Evolutionary conservation across 2,797 vertebrate genomes (phyloP), one percentile per base, ranked within the genome.

Genomic region (Micrastur ruficollis): DNA sequence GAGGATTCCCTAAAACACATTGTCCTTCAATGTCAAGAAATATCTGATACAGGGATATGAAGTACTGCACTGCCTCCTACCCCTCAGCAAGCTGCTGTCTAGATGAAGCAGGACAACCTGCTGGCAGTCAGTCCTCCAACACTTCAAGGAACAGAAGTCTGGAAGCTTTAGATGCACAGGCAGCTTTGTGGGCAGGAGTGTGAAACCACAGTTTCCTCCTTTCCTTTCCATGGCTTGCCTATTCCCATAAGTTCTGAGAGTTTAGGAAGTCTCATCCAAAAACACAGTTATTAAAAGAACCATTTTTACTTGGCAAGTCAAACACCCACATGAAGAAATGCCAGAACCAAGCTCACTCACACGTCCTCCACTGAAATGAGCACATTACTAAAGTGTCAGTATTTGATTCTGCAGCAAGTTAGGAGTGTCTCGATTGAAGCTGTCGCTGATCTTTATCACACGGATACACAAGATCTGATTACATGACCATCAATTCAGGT

Each of bases 181-280:
- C 83, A 91, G 55, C 74, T 92, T 70, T 89, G 74, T 0, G 0
- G 67, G 74, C 36, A 61, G 29, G 44, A 89, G 55, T 18, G 67
- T 78, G 63, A 96, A 97, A 93, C 89, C 90, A 93, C 47, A 73
- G 66, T 27, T 92, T 97, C 89, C 89, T 91, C 52, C 56, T 70
- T 83, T 93, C 52, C 32, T 49, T 91, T 67, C 72, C 47, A 38
- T 3, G 36, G 71, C 63, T 55, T 93, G 42, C 38, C 27, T 49
- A 76, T 46, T 94, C 44, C 70, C 86, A 63, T 2, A 16, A 4
- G 6, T 63, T 87, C 78, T 23, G 49, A 85, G 36, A 70, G 34
- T 63, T 93, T 34, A 67, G 52, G 55, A 85, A 76, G 50, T 52
- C 71, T 76, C 56, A 94, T 76, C 31, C 83, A 92, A 82, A 91